phyloP scores from a whole-genome alignment of 2,797 vertebrate genomes.

The Chaenodraco wilsoni region DNA sequence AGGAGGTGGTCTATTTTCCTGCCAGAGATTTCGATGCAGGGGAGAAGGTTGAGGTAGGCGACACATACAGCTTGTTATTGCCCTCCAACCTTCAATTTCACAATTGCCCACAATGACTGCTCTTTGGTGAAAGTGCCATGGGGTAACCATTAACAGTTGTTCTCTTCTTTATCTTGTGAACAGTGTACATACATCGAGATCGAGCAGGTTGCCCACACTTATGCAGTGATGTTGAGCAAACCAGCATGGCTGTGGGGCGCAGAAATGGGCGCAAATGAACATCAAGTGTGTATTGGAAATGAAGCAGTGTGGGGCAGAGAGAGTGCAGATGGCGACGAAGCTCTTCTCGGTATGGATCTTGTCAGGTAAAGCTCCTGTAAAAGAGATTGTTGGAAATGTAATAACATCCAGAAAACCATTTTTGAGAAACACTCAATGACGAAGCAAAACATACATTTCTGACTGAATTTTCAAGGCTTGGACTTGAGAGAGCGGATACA shows the following conservation, averaged over 20 bases:
- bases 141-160: constrained; percentile 22
- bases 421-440: not conserved
- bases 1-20: constrained; percentile 91
- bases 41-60: constrained; percentile 86
- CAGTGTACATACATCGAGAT: constrained; percentile 95
- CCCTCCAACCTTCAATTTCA: constrained; percentile 11
- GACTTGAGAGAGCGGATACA: constrained; percentile 92
- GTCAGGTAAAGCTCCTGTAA: constrained; percentile 85
- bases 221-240: constrained; percentile 91
- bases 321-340: constrained; percentile 83
- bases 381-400: not conserved
- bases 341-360: constrained; percentile 97
- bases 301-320: constrained; percentile 98
- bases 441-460: not conserved
- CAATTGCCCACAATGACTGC: constrained; percentile 5
- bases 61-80: constrained; percentile 18
- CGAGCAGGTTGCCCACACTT: constrained; percentile 87
- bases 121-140: not conserved
- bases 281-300: constrained; percentile 96
- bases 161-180: constrained; percentile 12
- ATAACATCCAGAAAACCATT: constrained; percentile 11
- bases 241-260: constrained; percentile 99
- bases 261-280: constrained; percentile 98
- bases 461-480: constrained; percentile 84
- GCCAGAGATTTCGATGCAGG: constrained; percentile 76